phyloP scores from a whole-genome alignment of 2,888 invertebrate species.

The Parelbella ahira region DNA sequence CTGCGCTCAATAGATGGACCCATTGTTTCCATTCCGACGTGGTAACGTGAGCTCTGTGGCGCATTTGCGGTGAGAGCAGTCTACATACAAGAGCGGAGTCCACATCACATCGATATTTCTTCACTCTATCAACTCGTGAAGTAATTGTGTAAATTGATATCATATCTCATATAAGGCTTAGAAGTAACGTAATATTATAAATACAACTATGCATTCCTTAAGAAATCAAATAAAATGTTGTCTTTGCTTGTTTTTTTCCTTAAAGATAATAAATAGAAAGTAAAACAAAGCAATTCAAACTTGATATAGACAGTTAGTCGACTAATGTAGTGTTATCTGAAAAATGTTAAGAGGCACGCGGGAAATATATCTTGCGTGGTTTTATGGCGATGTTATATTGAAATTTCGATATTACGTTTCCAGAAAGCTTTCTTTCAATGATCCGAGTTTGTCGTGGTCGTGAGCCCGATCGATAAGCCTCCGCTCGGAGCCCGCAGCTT shows the following conservation, averaged over 20 bases:
- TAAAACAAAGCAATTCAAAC: no score
- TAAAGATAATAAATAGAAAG: no score
- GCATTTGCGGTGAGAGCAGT: conserved; percentile 45
- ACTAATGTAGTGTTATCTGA: no score
- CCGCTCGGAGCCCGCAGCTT: conserved; percentile 41
- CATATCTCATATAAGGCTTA: no score
- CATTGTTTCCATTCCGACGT: conserved; percentile 59
- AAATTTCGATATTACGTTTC: conserved; percentile 31
- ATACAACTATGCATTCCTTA: no score
- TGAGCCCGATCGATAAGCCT: conserved; percentile 48
- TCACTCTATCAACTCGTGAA: conserved; percentile 23
- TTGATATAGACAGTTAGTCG: no score
- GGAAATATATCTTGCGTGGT: no score
- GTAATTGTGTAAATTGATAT: not conserved
- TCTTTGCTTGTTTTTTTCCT: no score
- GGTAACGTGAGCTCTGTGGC: conserved; percentile 50
- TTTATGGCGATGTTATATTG: not conserved
- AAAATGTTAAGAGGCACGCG: no score
- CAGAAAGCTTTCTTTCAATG: conserved; percentile 44
- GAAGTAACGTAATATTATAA: no score
- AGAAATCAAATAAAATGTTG: no score
- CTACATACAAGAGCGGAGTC: conserved; percentile 26
- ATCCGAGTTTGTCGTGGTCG: conserved; percentile 43
- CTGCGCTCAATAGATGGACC: conserved; percentile 47
- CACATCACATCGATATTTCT: conserved; percentile 32